A percentile compares a stretch with the other conserved stretches of the same genome.
These are phyloP conservation scores for Cephalophus harveyi DNA, from an alignment of 2,113 vertebrate species.

Conservation along the genomic window DNA sequence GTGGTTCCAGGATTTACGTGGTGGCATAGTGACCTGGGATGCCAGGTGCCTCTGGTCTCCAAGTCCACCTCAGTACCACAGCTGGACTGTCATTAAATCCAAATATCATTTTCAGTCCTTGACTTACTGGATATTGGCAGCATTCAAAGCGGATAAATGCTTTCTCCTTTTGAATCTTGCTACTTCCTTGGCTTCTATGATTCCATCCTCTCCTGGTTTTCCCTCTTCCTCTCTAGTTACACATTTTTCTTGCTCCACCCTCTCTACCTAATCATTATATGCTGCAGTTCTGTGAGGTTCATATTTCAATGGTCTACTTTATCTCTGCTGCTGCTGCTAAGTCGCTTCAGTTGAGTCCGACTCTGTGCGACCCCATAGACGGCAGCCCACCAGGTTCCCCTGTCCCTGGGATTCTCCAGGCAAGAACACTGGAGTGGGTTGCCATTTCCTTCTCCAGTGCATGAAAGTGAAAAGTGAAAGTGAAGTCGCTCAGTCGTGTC, in stretches of 20 bases:
- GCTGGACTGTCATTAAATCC: background rate
- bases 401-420: no score
- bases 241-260: background rate
- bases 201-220: background rate
- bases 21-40: background rate
- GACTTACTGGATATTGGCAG: background rate
- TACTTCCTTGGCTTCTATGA: background rate
- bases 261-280: background rate
- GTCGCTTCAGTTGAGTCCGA: rapidly evolving
- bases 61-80: background rate
- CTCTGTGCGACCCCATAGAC: no score
- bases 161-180: background rate
- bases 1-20: background rate
- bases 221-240: background rate
- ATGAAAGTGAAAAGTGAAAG: no score
- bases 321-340: background rate
- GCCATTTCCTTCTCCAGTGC: no score
- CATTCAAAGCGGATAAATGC: background rate
- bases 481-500: no score
- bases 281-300: background rate
- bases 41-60: background rate
- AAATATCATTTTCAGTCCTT: background rate
- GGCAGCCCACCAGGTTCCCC: no score
- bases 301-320: background rate
- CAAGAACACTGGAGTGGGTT: no score